Evolutionary conservation across 2,113 vertebrate species (phyloP), one percentile per base, ranked within the genome.

Genomic region (Callochromis pleurospilus): DNA sequence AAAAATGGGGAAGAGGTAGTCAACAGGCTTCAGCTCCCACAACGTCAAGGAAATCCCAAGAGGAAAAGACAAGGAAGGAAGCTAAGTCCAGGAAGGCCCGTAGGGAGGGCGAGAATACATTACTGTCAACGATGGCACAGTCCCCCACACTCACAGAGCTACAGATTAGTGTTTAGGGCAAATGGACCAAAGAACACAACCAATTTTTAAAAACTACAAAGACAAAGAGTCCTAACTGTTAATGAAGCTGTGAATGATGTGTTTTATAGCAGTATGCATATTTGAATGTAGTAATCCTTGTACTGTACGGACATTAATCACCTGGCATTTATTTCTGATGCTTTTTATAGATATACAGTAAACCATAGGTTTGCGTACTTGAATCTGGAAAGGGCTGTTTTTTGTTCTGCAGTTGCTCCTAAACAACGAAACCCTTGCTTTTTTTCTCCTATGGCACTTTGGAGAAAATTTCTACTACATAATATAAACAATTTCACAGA

Each of bases 21-120:
- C 92, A 94, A 90, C 86, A 92, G 93, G 84, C 90, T 88, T 80
- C 88, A 70, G 87, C 90, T 92, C 88, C 89, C 87, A 86, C 82
- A 93, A 92, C 86, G 79, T 93, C 93, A 94, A 91, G 92, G 80
- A 55, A 55, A 47, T 93, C 91, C 94, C 93, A 85, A 88, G 91
- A 84, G 92, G 77, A 58, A 68, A 80, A 58, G 73, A 70, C 54
- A 68, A 89, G 89, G 45, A 86, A 75, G 86, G 58, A 86, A 90
- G 88, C 83, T 55, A 45, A 85, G 87, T 87, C 90, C 86, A 19
- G 13, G 38, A 87, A 83, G 91, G 81, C 85, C 88, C 62, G 17
- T n/a, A 9, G 85, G 84, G 89, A 80, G 77, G 56, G 36, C 38
- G 70, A 4, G 95, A 89, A 95, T 95, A 91, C 84, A 93, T 96